Percentiles rank a stretch among this genome's conserved stretches.
Evolutionary conservation across 2,888 invertebrate species (phyloP).

Genomic region (Dicyrtomina minuta): DNA sequence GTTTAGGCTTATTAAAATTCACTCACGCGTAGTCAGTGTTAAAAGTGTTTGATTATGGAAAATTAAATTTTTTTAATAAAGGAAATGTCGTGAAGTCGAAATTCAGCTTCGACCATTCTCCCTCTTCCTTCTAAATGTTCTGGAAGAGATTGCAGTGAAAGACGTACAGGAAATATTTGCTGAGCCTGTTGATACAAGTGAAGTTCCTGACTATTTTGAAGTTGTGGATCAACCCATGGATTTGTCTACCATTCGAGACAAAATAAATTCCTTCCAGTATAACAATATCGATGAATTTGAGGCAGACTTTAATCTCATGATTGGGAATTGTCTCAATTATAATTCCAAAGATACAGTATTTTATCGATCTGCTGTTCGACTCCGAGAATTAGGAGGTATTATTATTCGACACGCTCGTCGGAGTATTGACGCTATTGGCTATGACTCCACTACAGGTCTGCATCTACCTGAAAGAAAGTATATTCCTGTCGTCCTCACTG

Average conservation of each 20-base stretch:
- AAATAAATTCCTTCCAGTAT: constrained; percentile 58
- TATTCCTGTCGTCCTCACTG: constrained; percentile 54
- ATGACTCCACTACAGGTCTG: constrained; percentile 59
- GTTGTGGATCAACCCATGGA: constrained; percentile 87
- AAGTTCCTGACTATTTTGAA: constrained; percentile 84
- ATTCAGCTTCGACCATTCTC: constrained; percentile 80
- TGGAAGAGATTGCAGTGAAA: constrained; percentile 73
- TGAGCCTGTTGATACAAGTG: constrained; percentile 85
- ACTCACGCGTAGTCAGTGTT: too few relatives aligned
- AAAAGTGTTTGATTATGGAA: not conserved
- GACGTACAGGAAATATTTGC: constrained; percentile 87
- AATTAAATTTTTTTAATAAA: constrained; percentile 49
- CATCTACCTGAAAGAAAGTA: constrained; percentile 55
- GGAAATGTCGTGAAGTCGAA: constrained; percentile 75
- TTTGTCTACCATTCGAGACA: constrained; percentile 77
- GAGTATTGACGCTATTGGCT: constrained; percentile 68
- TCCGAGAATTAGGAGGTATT: constrained; percentile 79
- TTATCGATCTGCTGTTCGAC: constrained; percentile 83
- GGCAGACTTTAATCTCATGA: constrained; percentile 91
- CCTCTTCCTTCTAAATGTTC: constrained; percentile 72
- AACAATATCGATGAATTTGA: constrained; percentile 69
- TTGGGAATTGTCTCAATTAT: constrained; percentile 90
- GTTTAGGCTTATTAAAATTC: not conserved
- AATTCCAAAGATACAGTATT: constrained; percentile 94
- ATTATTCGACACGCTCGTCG: constrained; percentile 77